Evolutionary conservation across 2,113 vertebrate species (phyloP).

Genomic region (Protomyctophum bolini): DNA sequence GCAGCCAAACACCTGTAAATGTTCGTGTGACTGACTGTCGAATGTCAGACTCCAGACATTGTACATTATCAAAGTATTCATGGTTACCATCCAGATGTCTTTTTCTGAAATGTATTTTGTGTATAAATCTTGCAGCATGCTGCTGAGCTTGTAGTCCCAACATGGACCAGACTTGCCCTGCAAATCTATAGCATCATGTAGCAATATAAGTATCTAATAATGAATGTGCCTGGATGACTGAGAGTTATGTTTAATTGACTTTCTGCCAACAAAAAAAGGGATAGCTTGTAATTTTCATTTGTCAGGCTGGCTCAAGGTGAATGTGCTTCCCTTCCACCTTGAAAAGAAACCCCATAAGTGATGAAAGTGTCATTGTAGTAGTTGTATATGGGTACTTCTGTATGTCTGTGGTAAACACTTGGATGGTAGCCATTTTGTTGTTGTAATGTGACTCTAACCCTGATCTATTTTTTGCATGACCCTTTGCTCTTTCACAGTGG

Average conservation of each 20-base stretch:
- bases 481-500: background rate
- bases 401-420: constrained; percentile 18
- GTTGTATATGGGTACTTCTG: background rate
- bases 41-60: constrained; percentile 69
- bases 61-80: constrained; percentile 37
- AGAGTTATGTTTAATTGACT: background rate
- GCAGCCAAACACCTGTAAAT: background rate
- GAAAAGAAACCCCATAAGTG: no score
- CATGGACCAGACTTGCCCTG: background rate
- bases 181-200: background rate
- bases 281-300: background rate
- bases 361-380: background rate
- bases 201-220: background rate
- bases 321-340: no score
- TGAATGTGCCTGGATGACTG: background rate
- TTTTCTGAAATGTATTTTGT: background rate
- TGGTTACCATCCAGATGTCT: constrained; percentile 53
- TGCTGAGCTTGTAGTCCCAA: background rate
- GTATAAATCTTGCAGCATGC: background rate
- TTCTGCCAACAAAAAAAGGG: background rate
- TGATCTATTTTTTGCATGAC: background rate
- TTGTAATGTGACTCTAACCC: constrained; percentile 1
- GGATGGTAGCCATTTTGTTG: constrained; percentile 49
- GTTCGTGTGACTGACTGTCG: background rate
- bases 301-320: background rate